Evolutionary conservation across 1,140 invertebrate species (phyloP).

Genomic region (Drosophila sp.): DNA sequence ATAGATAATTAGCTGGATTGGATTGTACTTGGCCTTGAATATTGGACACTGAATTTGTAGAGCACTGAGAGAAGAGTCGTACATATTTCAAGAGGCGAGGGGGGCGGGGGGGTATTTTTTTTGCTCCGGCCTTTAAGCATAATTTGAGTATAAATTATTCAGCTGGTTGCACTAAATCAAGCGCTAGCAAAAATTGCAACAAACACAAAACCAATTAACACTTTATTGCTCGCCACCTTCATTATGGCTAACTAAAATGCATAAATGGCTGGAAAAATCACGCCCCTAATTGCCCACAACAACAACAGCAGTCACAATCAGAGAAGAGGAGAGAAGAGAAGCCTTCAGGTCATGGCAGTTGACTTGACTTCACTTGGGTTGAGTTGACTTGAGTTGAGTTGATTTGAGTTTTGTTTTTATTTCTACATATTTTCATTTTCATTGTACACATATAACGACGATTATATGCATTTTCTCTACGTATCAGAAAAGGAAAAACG

Average conservation of each 20-base stretch:
- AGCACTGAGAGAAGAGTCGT: too few relatives aligned
- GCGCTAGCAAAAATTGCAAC: slow-evolving; percentile 34
- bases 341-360: slow-evolving; percentile 71
- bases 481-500: slow-evolving; percentile 28
- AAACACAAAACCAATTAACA: slow-evolving; percentile 74
- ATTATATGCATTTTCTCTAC: slow-evolving; percentile 34
- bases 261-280: slow-evolving; percentile 78
- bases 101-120: background rate
- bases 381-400: slow-evolving; percentile 11
- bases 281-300: slow-evolving; percentile 76
- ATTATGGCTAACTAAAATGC: slow-evolving; percentile 74
- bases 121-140: slow-evolving; percentile 27
- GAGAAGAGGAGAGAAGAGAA: slow-evolving; percentile 13
- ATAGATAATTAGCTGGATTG: too few relatives aligned
- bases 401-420: slow-evolving; percentile 58
- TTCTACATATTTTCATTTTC: slow-evolving; percentile 63
- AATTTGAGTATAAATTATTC: slow-evolving; percentile 75
- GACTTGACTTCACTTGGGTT: slow-evolving; percentile 27
- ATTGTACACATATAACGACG: slow-evolving; percentile 59
- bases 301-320: slow-evolving; percentile 31
- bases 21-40: too few relatives aligned
- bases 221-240: slow-evolving; percentile 69
- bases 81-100: background rate
- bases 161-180: slow-evolving; percentile 72
- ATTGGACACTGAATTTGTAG: too few relatives aligned